Base-by-base conservation (phyloP, 2,113 vertebrate genomes). In the Marcusenius ussheri region DNA sequence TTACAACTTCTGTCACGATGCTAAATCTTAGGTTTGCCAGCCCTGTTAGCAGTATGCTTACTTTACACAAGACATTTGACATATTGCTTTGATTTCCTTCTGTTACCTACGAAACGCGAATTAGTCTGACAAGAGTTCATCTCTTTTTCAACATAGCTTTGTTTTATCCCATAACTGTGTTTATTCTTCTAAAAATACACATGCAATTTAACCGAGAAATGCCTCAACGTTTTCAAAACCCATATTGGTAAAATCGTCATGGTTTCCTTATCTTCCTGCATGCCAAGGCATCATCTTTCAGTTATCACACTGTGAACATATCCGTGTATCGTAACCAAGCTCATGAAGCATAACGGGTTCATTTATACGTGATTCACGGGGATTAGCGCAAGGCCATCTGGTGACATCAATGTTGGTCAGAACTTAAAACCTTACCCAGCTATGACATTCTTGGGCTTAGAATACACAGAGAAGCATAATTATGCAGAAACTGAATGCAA, bases 251-350 rank as follows among this genome's bases (percentile, higher is more conserved):
- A 84, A 84, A 47, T 15, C 39, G 83, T 47, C 21, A 42, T 84
- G 45, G 45, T 84, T 84, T 84, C 45, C 45, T 45, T 46, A 42
- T 84, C 45, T 84, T 84, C 8, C 83, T 46, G 83, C 11, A 47
- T 84, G 45, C 83, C 83, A 46, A 46, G 83, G 83, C 83, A 84
- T 47, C 83, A 84, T 84, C 83, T 84, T 84, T 84, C 83, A 84
- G 83, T 84, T 84, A 47, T 84, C 83, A 84, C 83, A 84, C 83
- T 84, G 83, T 84, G 83, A 84, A 84, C 83, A 84, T 47, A 47
- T 84, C 39, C 45, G 83, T 84, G 83, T 46, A 46, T 84, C 83
- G 19, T 84, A 84, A 84, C 83, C 83, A 84, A 84, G 83, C 83
- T 84, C 45, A 21, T 84, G 83, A 47, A 84, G 83, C 83, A 47